A percentile compares a stretch with the other conserved stretches of the same genome.
Evolutionary conservation across 2,888 invertebrate species (phyloP).

Genomic region (Halocaridina rubra): DNA sequence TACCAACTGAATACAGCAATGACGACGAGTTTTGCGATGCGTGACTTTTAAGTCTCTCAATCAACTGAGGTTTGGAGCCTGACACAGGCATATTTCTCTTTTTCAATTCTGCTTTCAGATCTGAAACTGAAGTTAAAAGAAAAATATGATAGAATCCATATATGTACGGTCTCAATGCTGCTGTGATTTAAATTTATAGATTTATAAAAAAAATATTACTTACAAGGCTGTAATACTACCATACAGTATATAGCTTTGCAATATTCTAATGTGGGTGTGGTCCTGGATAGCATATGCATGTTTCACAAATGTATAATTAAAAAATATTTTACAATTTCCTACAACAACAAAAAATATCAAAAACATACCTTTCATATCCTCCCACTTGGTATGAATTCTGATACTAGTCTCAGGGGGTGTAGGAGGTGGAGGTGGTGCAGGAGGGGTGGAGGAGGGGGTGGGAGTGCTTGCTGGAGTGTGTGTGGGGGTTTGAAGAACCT

Average conservation of each 20-base stretch:
- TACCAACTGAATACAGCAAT: neutral
- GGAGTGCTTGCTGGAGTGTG: slow-evolving; percentile 64
- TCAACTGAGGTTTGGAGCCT: slow-evolving; percentile 93
- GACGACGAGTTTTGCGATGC: slow-evolving; percentile 6
- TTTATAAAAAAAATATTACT: no score
- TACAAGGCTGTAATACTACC: no score
- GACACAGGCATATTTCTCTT: slow-evolving; percentile 94
- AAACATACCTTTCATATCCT: slow-evolving; percentile 86
- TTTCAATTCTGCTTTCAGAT: slow-evolving; percentile 93
- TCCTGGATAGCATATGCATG: no score
- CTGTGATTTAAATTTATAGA: no score
- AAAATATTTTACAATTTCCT: neutral
- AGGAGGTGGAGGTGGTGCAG: slow-evolving; percentile 62
- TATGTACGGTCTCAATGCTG: no score
- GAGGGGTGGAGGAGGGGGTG: slow-evolving; percentile 52
- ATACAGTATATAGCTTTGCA: no score
- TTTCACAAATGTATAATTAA: no score
- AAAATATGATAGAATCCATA: no score
- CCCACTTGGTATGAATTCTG: slow-evolving; percentile 75
- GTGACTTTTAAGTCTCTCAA: slow-evolving; percentile 78
- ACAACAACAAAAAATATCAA: neutral
- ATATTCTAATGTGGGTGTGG: no score
- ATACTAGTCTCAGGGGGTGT: slow-evolving; percentile 65
- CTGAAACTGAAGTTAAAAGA: slow-evolving; percentile 77
- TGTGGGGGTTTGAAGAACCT: slow-evolving; percentile 44